phyloP scores from a whole-genome alignment of 2,797 vertebrate species.

The Poecilia velifera region DNA sequence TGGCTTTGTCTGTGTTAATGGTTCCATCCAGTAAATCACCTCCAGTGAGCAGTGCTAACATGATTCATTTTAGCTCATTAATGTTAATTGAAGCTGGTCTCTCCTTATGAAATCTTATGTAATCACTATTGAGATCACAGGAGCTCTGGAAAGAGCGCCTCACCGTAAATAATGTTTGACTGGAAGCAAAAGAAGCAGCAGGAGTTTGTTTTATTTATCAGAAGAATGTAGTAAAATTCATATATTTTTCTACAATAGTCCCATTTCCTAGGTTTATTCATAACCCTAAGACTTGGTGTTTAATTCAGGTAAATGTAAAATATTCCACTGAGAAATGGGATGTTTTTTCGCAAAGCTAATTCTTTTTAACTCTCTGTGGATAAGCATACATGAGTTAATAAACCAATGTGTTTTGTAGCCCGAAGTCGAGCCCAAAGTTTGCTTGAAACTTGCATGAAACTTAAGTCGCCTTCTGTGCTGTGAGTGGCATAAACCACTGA shows the following conservation, averaged over 20 bases:
- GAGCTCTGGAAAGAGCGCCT: neutral
- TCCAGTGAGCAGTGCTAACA: slow-evolving; percentile 45
- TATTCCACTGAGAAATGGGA: neutral
- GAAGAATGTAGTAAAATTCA: neutral
- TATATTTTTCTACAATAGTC: neutral
- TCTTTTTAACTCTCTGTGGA: neutral
- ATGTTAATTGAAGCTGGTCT: slow-evolving; percentile 52
- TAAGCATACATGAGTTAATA: neutral
- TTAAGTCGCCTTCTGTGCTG: neutral
- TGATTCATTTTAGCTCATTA: slow-evolving; percentile 64
- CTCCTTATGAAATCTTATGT: slow-evolving; percentile 25
- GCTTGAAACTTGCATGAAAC: neutral
- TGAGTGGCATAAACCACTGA: neutral
- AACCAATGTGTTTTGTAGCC: neutral
- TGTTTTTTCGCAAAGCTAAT: neutral
- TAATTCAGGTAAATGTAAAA: neutral
- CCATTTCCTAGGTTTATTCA: neutral
- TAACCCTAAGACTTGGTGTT: neutral
- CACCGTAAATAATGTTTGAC: neutral
- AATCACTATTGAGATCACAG: slow-evolving; percentile 11
- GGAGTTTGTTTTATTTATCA: neutral
- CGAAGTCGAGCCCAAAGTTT: neutral
- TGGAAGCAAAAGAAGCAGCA: neutral
- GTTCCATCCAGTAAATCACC: slow-evolving; percentile 51
- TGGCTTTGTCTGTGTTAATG: slow-evolving; percentile 42